Base-by-base conservation (phyloP, 1,140 invertebrate species). In the Drosophila jambulina region DNA sequence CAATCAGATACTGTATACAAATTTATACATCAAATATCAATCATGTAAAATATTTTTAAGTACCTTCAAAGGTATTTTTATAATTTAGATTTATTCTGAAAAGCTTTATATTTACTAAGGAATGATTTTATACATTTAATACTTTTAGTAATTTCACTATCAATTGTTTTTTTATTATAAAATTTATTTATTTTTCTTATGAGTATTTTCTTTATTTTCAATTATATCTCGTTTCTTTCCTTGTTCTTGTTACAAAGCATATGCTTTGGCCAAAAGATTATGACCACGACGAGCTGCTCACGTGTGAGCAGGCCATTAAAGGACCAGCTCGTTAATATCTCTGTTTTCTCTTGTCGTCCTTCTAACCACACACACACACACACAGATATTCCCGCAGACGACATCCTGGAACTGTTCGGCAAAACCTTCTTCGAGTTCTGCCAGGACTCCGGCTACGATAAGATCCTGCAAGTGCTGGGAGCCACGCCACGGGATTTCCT, bases 401-500 rank as follows among this genome's bases (percentile, higher is more conserved):
- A 96, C 36, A 98, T 99, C 83, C 93, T 99, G 62, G 98, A 99
- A 93, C 93, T 98, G 13, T 99, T 99, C 91, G 98, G 98, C 1
- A 97, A 97, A 90, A 98, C 97, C 92, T 98, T 98, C 93, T 98
- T 98, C 90, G 97, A 98, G 93, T 98, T 98, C 91, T 98, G 97
- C 80, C 97, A 98, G 93, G 97, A 98, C 92, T 98, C 97, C 19
- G 97, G 97, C 25, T 98, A 98, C 91, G 97, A 98, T 88, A 97
- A 97, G 93, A 98, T 98, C 76, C 94, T 98, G 6, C 97, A 98
- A 94, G 97, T 98, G 0, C 93, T 98, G 2, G 97, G 98, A 48
- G 97, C 97, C n/a, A 98, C 97, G 8, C 97, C 97, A 4, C 93
- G 97, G 58, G 97, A 98, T 93, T 98, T 98, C 93, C 94, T 98